A percentile compares a stretch with the other conserved stretches of the same genome.
Evolutionary conservation across 1,140 invertebrate species (phyloP).

Genomic region (Batillaria attramentaria): DNA sequence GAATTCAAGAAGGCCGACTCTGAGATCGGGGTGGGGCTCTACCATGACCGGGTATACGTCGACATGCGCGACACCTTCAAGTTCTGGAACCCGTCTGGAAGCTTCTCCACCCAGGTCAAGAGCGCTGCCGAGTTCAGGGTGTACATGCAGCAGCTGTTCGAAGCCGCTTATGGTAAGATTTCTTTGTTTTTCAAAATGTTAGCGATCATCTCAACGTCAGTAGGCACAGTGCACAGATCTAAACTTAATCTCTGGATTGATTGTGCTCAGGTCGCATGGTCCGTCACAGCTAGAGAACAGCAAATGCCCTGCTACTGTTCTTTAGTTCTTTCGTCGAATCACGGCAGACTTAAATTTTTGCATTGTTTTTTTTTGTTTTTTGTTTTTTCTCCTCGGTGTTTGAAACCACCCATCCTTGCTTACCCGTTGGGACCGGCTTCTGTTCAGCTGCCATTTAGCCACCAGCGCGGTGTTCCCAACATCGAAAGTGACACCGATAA

Average conservation of each 20-base stretch:
- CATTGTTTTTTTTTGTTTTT: no score
- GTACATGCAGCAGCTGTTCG: slow-evolving; percentile 33
- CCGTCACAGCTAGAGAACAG: no score
- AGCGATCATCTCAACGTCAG: background rate
- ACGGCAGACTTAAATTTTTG: no score
- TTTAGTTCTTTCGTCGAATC: no score
- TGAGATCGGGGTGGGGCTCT: slow-evolving; percentile 45
- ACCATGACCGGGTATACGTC: slow-evolving; percentile 46
- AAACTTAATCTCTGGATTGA: background rate
- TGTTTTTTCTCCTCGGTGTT: no score
- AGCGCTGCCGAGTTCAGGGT: slow-evolving; percentile 24
- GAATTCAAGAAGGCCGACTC: slow-evolving; percentile 37
- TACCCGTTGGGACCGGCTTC: no score
- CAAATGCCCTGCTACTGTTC: no score
- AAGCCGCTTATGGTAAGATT: slow-evolving; percentile 41
- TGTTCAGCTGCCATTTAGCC: no score
- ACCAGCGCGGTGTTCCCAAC: no score
- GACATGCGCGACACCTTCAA: slow-evolving; percentile 42
- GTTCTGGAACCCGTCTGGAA: slow-evolving; percentile 40
- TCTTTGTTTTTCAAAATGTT: background rate
- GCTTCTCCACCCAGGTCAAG: slow-evolving; percentile 30
- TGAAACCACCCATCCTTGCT: no score
- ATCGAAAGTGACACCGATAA: no score
- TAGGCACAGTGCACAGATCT: slow-evolving; percentile 1
- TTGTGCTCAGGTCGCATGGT: background rate